phyloP scores from a whole-genome alignment of 2,113 vertebrate species.

The Lonchura striata region DNA sequence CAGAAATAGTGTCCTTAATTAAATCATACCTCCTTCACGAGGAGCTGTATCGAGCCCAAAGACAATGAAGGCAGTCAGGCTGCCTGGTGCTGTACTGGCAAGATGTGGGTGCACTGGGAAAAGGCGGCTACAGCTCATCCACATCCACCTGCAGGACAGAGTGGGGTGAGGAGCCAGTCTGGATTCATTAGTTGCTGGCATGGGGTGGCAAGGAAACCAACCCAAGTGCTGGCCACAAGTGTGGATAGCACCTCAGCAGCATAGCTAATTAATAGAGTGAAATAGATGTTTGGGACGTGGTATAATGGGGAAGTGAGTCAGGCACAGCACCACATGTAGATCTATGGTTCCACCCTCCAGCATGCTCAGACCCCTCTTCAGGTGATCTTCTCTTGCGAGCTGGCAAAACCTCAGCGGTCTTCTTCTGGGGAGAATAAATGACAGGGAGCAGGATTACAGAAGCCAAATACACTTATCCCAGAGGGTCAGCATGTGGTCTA shows the following conservation, averaged over 20 bases:
- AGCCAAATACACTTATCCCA: not conserved
- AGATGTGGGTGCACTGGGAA: not conserved
- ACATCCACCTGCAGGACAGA: not conserved
- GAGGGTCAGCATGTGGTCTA: not conserved
- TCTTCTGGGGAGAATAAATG: not conserved
- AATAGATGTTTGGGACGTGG: not conserved
- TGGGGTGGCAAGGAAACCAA: not conserved
- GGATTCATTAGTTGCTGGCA: not conserved
- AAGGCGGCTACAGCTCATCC: not conserved
- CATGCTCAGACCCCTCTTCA: not conserved
- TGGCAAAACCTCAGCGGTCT: not conserved
- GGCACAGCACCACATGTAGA: not conserved
- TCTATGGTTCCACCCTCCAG: not conserved
- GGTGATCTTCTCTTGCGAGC: not conserved
- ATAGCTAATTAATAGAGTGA: not conserved
- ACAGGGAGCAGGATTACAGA: not conserved
- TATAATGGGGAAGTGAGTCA: not conserved
- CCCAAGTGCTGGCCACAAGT: fast-evolving
- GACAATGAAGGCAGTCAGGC: not conserved
- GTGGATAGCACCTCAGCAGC: not conserved
- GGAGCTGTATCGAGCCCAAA: not conserved
- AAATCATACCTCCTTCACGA: not conserved
- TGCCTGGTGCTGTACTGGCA: not conserved
- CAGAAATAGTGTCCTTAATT: not conserved
- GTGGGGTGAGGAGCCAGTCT: not conserved